Evolutionary conservation across 2,888 invertebrate species (phyloP), one percentile per base, ranked within the genome.

Genomic region (Polymixis flavicincta): DNA sequence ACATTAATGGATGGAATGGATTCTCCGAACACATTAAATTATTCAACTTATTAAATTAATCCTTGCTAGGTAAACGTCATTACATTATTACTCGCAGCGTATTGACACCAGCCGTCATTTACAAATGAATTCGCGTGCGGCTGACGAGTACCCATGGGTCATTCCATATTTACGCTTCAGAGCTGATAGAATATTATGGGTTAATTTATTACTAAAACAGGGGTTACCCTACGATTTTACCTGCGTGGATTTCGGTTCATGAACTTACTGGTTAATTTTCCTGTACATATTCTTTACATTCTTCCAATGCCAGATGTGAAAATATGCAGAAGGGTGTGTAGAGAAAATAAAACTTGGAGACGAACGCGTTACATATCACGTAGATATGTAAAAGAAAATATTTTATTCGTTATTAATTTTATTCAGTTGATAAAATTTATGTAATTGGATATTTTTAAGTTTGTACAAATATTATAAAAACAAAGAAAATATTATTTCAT

Each of bases 61-160:
- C 68, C 55, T 11, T 14, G 57, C 7, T 25, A 60, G 45, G 68
- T 83, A 73, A 83, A 78, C 70, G 61, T 65, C 68, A 81, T 83
- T 83, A 74, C 78, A 69, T 78, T 69, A 78, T 81, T 78, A 66
- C 84, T 73, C 52, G 42, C 1, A 37, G 13, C 60, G 57, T 79
- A 81, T 83, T 79, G 74, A 84, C 80, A 74, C 32, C 74, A 17
- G 66, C 32, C 80, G 70, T 81, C 74, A 81, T 83, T 81, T 79
- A 74, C 84, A 83, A 81, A 81, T 80, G 64, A 80, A 65, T 57
- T 78, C 64, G 32, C 67, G 32, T 76, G 45, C 52, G 19, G 37
- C 59, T 71, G 77, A 63, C 64, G 76, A 82, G 80, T 66, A 84
- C 87, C 86, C 83, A 57, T 22, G 87, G 89, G 88, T 86, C 86